These are phyloP conservation scores for Fragum whitleyi DNA, from an alignment of 2,888 invertebrate species.

Conservation along the genomic window DNA sequence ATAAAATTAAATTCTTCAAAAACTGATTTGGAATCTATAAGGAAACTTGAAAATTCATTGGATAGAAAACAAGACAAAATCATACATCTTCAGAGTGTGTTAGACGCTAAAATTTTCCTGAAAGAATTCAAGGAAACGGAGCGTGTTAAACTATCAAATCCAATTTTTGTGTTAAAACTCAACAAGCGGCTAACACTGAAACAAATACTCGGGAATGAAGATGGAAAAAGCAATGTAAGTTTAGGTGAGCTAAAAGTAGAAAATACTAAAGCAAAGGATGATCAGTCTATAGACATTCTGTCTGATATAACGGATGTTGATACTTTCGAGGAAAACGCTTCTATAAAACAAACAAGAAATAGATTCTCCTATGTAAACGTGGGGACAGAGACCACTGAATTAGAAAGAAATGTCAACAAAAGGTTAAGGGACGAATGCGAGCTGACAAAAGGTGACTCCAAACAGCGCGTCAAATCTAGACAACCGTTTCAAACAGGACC, in stretches of 20 bases:
- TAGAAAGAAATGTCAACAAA: too few relatives aligned
- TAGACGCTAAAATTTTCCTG: neutral
- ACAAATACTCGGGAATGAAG: constrained; percentile 13
- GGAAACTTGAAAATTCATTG: neutral
- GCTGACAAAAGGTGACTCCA: too few relatives aligned
- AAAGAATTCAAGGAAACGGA: neutral
- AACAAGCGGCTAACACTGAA: constrained; percentile 17
- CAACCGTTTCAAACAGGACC: too few relatives aligned
- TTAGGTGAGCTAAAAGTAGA: constrained; percentile 13
- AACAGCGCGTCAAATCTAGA: too few relatives aligned
- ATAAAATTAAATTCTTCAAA: neutral
- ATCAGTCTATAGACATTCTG: neutral
- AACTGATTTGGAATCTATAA: neutral
- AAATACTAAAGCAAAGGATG: neutral
- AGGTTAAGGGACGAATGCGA: too few relatives aligned
- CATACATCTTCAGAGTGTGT: neutral
- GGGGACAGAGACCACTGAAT: too few relatives aligned
- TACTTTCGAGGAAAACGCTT: neutral
- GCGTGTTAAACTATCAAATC: neutral
- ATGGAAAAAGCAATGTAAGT: neutral
- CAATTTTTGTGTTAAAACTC: neutral
- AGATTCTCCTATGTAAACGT: neutral
- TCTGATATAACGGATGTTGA: constrained; percentile 21
- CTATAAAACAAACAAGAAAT: neutral
- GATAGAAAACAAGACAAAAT: constrained; percentile 1